These are phyloP conservation scores for Probaryconus sp. DNA, from an alignment of 1,140 invertebrate genomes.

Conservation along the genomic window DNA sequence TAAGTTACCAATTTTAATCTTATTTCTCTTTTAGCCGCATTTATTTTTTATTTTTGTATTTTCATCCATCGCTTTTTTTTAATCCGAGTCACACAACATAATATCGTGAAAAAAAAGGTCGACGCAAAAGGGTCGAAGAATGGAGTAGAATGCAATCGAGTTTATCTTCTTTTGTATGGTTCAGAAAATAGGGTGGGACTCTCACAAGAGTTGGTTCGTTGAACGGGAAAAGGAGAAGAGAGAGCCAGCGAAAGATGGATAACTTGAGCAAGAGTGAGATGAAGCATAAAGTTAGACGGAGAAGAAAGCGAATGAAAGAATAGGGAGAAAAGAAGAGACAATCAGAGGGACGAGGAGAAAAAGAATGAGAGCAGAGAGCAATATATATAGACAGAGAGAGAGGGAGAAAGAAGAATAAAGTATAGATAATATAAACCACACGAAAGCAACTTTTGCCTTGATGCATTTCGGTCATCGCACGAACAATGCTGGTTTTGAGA, in stretches of 20 bases:
- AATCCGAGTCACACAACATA: constrained; percentile 29
- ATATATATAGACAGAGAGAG: too few species aligned
- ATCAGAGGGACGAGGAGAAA: too few species aligned
- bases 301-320: too few species aligned
- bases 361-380: too few species aligned
- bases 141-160: constrained; percentile 37
- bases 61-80: too few species aligned
- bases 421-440: constrained; percentile 29
- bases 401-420: constrained; percentile 24
- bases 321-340: too few species aligned
- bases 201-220: constrained; percentile 40
- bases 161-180: constrained; percentile 45
- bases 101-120: constrained; percentile 26
- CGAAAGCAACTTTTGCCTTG: constrained; percentile 37
- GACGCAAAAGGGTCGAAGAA: constrained; percentile 33
- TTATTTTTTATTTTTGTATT: too few species aligned
- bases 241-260: too few species aligned
- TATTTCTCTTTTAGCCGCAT: too few species aligned
- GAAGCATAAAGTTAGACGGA: too few species aligned
- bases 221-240: constrained; percentile 31
- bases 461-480: constrained; percentile 41
- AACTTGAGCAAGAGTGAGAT: too few species aligned
- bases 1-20: too few species aligned
- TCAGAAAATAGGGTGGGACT: constrained; percentile 32
- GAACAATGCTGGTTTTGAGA: constrained; percentile 37